Conservation (phyloP, 2,797 vertebrate genomes). For the Acestrorhynchus altus region DNA sequence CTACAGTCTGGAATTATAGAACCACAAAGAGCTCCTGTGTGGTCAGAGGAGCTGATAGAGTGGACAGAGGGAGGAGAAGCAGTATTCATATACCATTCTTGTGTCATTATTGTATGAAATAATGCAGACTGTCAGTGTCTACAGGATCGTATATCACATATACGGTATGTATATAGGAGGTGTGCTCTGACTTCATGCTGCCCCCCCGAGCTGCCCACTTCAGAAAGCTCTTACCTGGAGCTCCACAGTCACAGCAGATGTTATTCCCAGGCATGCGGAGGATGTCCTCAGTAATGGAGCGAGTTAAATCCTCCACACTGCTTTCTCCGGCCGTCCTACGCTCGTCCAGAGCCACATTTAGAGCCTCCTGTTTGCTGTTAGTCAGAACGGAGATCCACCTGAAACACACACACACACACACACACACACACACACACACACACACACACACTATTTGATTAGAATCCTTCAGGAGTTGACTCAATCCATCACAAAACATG, state of each 20-base stretch:
- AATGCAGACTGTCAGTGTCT: too few species aligned
- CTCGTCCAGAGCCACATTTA: constrained; percentile 81
- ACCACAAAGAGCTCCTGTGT: too few species aligned
- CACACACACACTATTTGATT: too few species aligned
- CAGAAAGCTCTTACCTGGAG: constrained; percentile 72
- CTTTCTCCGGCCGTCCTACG: constrained; percentile 66
- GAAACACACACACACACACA: constrained; percentile 49
- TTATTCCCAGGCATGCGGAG: constrained; percentile 82
- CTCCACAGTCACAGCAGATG: constrained; percentile 83
- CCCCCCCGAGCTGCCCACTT: neutral
- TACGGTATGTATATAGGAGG: neutral
- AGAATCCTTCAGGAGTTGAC: too few species aligned
- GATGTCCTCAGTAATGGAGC: constrained; percentile 81
- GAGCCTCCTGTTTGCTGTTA: constrained; percentile 86
- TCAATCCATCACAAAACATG: too few species aligned
- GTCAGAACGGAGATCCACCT: constrained; percentile 83
- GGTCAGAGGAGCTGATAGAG: too few species aligned
- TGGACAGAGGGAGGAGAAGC: too few species aligned
- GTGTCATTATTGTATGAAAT: too few species aligned
- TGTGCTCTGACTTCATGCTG: neutral
- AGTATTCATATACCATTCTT: too few species aligned
- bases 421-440: too few species aligned
- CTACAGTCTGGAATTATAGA: too few species aligned
- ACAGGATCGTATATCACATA: neutral
- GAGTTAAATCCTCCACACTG: constrained; percentile 81